phyloP scores from a whole-genome alignment of 2,888 invertebrate genomes.

The Leuctra nigra region DNA sequence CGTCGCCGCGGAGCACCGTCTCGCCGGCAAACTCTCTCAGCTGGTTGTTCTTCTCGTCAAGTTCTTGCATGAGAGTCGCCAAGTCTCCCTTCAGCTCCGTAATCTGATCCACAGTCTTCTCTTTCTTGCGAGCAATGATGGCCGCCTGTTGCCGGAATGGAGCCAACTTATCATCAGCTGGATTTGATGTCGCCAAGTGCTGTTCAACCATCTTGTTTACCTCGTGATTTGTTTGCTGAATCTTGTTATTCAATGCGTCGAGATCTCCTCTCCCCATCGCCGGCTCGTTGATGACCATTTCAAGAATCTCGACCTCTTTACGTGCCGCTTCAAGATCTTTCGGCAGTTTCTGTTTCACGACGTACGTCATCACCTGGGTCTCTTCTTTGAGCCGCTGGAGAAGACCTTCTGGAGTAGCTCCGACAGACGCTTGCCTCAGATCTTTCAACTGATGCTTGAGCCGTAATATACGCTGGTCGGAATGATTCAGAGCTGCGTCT shows the following conservation, averaged over 20 bases:
- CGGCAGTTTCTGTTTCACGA: constrained; percentile 72
- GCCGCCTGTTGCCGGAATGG: constrained; percentile 81
- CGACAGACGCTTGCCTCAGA: constrained; percentile 47
- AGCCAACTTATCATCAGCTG: constrained; percentile 64
- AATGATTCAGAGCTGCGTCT: constrained; percentile 43
- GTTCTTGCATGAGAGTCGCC: constrained; percentile 51
- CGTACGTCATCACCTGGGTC: constrained; percentile 63
- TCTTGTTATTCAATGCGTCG: constrained; percentile 53
- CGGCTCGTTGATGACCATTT: constrained; percentile 58
- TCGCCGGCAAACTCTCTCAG: constrained; percentile 49
- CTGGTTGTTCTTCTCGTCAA: constrained; percentile 46
- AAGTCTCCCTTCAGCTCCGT: constrained; percentile 58
- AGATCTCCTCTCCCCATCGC: constrained; percentile 60
- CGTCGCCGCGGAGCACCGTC: constrained; percentile 68
- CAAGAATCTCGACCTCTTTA: constrained; percentile 61
- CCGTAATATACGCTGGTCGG: constrained; percentile 49
- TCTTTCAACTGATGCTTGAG: constrained; percentile 62
- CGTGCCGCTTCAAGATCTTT: constrained; percentile 58
- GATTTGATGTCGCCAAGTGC: constrained; percentile 56
- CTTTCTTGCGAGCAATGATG: constrained; percentile 73
- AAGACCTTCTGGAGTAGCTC: constrained; percentile 57
- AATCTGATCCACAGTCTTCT: constrained; percentile 61
- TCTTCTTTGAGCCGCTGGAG: constrained; percentile 70
- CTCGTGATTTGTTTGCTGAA: constrained; percentile 47
- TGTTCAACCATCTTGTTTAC: constrained; percentile 67